Evolutionary conservation across 2,888 invertebrate genomes (phyloP).

Genomic region (Caenorhabditis wallacei): DNA sequence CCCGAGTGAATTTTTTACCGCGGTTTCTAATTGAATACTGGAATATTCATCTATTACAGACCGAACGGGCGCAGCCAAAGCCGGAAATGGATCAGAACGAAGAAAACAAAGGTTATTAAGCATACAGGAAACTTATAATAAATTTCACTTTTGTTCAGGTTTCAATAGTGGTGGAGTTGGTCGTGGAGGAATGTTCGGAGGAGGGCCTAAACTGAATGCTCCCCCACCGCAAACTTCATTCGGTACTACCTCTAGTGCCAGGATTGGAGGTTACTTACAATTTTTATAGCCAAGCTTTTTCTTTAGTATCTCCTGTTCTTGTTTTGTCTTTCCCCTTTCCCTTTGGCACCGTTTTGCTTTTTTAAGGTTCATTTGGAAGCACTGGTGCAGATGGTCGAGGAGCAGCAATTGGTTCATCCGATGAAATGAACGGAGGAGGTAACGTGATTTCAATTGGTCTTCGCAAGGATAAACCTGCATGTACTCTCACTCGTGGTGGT

Average conservation of each 20-base stretch:
- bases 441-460: conserved; percentile 50
- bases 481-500: conserved; percentile 41
- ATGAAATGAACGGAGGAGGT: conserved; percentile 55
- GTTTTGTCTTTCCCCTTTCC: conserved; percentile 10
- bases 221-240: conserved; percentile 65
- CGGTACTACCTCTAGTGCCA: conserved; percentile 40
- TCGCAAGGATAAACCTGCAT: conserved; percentile 48
- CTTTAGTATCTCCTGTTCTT: conserved; percentile 1
- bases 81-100: conserved; percentile 56
- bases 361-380: conserved; percentile 43
- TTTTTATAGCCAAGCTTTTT: too few relatives aligned
- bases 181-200: conserved; percentile 46
- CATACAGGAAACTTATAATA: neutral
- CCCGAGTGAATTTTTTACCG: conserved; percentile 36
- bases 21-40: neutral
- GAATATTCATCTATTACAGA: conserved; percentile 11
- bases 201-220: conserved; percentile 28
- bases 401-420: conserved; percentile 53
- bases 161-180: conserved; percentile 20
- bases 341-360: conserved; percentile 23
- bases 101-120: conserved; percentile 41
- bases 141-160: conserved; percentile 12
- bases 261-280: conserved; percentile 62
- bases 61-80: conserved; percentile 7
- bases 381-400: conserved; percentile 48